These are phyloP conservation scores for Dasysyrphus albostriatus DNA, from an alignment of 2,888 invertebrate genomes.

Conservation along the genomic window DNA sequence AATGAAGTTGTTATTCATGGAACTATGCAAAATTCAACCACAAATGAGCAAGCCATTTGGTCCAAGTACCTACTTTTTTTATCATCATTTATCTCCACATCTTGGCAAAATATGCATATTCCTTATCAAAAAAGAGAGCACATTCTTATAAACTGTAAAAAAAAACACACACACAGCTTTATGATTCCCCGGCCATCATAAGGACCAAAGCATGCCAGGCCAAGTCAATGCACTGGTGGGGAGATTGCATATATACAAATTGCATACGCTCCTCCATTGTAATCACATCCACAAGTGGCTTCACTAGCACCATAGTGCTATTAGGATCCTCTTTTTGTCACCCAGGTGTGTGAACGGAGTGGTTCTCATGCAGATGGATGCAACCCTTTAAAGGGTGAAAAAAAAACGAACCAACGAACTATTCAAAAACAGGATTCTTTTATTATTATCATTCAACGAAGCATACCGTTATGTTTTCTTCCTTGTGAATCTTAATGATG, in stretches of 20 bases:
- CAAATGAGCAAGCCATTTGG: slow-evolving; percentile 60
- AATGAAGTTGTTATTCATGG: slow-evolving; percentile 4
- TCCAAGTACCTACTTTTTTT: slow-evolving; percentile 28
- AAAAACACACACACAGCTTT: slow-evolving; percentile 9
- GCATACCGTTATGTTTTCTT: slow-evolving; percentile 35
- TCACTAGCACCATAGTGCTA: slow-evolving; percentile 62
- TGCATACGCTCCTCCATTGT: slow-evolving; percentile 69
- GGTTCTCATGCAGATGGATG: slow-evolving; percentile 20
- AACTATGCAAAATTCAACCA: slow-evolving; percentile 32
- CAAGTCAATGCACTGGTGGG: slow-evolving; percentile 67
- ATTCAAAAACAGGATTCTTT: slow-evolving; percentile 51
- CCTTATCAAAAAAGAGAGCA: slow-evolving; percentile 50
- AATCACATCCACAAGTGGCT: slow-evolving; percentile 62
- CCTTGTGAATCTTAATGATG: slow-evolving; percentile 70
- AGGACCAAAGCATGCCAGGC: slow-evolving; percentile 49
- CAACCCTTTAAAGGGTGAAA: slow-evolving; percentile 33
- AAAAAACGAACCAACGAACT: slow-evolving; percentile 30
- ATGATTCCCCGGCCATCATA: slow-evolving; percentile 38
- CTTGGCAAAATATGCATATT: slow-evolving; percentile 52
- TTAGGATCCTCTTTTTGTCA: slow-evolving; percentile 42
- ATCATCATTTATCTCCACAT: slow-evolving; percentile 31
- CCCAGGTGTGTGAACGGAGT: slow-evolving; percentile 53
- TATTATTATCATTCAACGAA: slow-evolving; percentile 59
- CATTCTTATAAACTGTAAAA: slow-evolving; percentile 4
- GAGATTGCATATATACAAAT: slow-evolving; percentile 63